Evolutionary conservation across 2,113 vertebrate species (phyloP).

Genomic region (Zapornia atra): DNA sequence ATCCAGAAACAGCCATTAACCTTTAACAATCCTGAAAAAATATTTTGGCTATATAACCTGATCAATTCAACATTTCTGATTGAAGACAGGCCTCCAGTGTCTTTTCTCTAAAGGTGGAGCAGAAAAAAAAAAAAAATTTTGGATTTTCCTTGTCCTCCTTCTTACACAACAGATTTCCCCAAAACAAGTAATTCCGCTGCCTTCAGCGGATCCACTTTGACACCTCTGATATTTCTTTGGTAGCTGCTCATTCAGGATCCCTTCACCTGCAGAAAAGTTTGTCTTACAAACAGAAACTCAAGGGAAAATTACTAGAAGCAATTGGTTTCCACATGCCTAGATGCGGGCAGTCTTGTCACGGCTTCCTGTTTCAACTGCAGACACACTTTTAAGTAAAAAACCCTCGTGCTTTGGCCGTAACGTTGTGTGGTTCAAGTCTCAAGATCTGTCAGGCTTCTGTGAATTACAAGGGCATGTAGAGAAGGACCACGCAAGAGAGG

Average conservation of each 20-base stretch:
- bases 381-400: not conserved
- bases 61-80: not conserved
- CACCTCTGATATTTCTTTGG: not conserved
- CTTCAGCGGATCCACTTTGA: not conserved
- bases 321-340: not conserved
- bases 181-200: not conserved
- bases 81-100: not conserved
- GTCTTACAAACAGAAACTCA: not conserved
- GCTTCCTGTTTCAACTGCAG: not conserved
- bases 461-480: not conserved
- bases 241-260: not conserved
- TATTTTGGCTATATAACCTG: not conserved
- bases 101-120: not conserved
- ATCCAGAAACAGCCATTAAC: not conserved
- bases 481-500: not conserved
- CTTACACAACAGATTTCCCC: not conserved
- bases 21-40: not conserved
- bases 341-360: not conserved
- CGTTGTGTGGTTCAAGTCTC: not conserved
- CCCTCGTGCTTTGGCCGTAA: not conserved
- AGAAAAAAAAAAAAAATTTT: not conserved
- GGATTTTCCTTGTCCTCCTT: not conserved
- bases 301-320: not conserved
- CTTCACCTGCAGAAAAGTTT: not conserved
- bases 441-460: not conserved